Conservation (phyloP, 2,888 invertebrate species). For the Chrysopilus asiliformis region DNA sequence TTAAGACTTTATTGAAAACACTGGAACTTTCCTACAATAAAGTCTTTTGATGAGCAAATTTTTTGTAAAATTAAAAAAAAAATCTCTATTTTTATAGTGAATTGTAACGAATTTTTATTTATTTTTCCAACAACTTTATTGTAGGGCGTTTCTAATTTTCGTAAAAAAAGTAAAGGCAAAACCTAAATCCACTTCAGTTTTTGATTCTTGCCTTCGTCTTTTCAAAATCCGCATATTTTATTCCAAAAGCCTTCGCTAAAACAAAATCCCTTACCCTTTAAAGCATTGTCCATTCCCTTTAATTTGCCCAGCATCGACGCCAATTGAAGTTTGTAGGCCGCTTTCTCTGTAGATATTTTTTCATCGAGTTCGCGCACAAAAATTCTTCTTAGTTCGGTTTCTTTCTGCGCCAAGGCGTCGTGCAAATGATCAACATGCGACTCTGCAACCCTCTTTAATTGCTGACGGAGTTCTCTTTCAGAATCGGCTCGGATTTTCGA, state of each 20-base stretch:
- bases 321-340: conserved; percentile 54
- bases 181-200: too few species aligned
- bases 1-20: too few species aligned
- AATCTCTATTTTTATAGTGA: too few species aligned
- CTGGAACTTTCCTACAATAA: too few species aligned
- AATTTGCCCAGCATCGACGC: conserved; percentile 60
- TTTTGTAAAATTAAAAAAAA: too few species aligned
- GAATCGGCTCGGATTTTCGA: conserved; percentile 50
- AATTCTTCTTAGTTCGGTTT: conserved; percentile 38
- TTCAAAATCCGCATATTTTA: neutral
- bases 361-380: conserved; percentile 49
- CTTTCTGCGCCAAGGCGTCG: conserved; percentile 49
- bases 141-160: too few species aligned
- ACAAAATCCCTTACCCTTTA: conserved; percentile 45
- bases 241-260: neutral
- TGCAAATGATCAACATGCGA: conserved; percentile 70
- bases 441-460: conserved; percentile 73
- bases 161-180: too few species aligned
- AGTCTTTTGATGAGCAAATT: too few species aligned
- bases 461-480: conserved; percentile 58
- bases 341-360: conserved; percentile 51
- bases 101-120: too few species aligned
- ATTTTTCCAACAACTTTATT: too few species aligned
- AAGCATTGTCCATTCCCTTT: conserved; percentile 60
- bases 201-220: too few species aligned